These are phyloP conservation scores for Nansenia antarctica DNA, from an alignment of 2,113 vertebrate genomes.

Conservation along the genomic window DNA sequence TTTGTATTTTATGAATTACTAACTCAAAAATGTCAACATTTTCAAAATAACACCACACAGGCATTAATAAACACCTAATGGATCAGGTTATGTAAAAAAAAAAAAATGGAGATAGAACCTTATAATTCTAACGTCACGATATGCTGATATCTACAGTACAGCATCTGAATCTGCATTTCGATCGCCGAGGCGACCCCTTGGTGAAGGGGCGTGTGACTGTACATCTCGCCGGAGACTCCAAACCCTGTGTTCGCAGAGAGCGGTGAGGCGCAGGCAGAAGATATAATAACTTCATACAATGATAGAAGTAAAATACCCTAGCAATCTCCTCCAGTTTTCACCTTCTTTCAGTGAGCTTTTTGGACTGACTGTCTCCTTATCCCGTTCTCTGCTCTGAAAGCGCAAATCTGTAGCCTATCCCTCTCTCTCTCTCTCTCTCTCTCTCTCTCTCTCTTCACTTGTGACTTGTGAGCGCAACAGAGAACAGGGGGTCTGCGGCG, in stretches of 20 bases:
- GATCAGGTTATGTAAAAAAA: no score
- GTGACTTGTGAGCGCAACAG: constrained; percentile 30
- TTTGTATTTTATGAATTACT: no score
- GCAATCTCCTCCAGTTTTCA: not conserved
- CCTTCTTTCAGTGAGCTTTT: constrained; percentile 19
- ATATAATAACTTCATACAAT: no score
- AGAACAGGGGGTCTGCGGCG: constrained; percentile 25
- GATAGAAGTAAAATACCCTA: not conserved
- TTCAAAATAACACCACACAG: no score
- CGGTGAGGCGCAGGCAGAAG: constrained; percentile 43
- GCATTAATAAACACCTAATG: no score
- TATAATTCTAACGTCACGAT: no score
- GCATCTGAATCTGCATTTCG: constrained; percentile 58
- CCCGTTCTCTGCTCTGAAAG: not conserved
- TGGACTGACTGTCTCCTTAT: not conserved
- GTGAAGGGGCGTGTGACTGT: constrained; percentile 65
- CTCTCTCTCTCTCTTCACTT: no score
- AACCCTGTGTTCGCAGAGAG: constrained; percentile 47
- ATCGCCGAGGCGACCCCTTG: constrained; percentile 40
- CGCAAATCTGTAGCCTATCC: constrained; percentile 15
- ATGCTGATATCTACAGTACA: no score
- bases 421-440: no score
- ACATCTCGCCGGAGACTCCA: constrained; percentile 43
- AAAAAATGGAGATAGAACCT: no score
- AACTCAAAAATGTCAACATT: no score